Conservation (phyloP, 2,888 invertebrate genomes). For the Linnaemya tessellans region DNA sequence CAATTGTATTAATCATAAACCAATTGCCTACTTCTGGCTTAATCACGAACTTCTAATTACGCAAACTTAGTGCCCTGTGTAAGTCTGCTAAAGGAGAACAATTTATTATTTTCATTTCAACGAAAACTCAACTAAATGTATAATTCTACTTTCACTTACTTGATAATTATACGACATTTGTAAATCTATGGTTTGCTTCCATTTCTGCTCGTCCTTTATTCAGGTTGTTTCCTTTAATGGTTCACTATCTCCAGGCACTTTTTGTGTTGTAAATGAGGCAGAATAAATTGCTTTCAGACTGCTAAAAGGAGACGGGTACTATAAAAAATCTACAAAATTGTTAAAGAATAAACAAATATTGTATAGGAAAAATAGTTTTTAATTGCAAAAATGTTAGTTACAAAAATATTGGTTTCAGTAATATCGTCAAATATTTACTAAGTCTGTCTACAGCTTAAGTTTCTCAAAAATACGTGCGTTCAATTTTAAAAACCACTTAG, state of each 20-base stretch:
- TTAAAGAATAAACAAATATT: not conserved
- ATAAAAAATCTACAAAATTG: not conserved
- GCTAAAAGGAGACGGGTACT: not conserved
- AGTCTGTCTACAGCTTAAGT: conserved; percentile 1
- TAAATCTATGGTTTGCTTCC: conserved; percentile 30
- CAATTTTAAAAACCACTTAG: conserved; percentile 73
- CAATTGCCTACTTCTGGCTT: too few relatives aligned
- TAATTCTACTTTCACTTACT: conserved; percentile 38
- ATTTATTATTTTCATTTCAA: too few relatives aligned
- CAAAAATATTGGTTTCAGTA: not conserved
- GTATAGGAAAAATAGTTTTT: too few relatives aligned
- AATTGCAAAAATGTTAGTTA: too few relatives aligned
- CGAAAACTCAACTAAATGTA: too few relatives aligned
- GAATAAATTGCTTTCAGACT: too few relatives aligned
- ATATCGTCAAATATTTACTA: not conserved
- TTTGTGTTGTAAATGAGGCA: conserved; percentile 64
- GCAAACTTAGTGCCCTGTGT: too few relatives aligned
- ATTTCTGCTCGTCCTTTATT: conserved; percentile 25
- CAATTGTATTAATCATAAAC: too few relatives aligned
- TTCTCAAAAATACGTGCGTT: conserved; percentile 66
- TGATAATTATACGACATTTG: conserved; percentile 30
- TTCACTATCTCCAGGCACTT: conserved; percentile 55
- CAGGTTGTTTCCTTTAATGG: conserved; percentile 7
- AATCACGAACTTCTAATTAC: too few relatives aligned
- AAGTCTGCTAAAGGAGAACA: too few relatives aligned